A percentile compares a stretch with the other conserved stretches of the same genome.
phyloP scores from a whole-genome alignment of 2,888 invertebrate species.

The Stenchaetothrips biformis region DNA sequence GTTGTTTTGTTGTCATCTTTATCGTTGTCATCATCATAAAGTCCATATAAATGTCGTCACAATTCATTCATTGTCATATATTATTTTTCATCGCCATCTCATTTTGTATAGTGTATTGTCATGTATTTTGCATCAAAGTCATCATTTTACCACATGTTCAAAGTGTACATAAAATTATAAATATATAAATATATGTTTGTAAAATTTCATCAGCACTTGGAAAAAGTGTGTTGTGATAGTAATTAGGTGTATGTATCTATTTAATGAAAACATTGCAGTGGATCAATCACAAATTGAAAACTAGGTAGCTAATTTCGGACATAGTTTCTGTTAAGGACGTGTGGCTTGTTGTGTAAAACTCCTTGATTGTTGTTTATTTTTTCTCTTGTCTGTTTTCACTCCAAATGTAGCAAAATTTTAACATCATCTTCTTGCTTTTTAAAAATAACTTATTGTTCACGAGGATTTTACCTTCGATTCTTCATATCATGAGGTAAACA shows the following conservation, averaged over 20 bases:
- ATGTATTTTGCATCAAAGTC: slow-evolving; percentile 25
- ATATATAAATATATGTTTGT: slow-evolving; percentile 17
- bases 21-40: background rate
- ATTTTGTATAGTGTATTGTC: slow-evolving; percentile 4
- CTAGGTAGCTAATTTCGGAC: background rate
- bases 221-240: slow-evolving; percentile 38
- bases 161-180: slow-evolving; percentile 18
- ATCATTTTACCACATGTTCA: slow-evolving; percentile 16
- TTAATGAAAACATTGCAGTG: slow-evolving; percentile 16
- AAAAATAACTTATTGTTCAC: background rate
- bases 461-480: background rate
- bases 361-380: background rate
- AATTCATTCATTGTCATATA: slow-evolving; percentile 7
- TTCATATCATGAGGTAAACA: slow-evolving; percentile 1
- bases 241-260: slow-evolving; percentile 31
- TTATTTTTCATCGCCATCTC: background rate
- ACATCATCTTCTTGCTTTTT: background rate
- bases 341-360: background rate
- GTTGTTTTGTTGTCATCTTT: background rate
- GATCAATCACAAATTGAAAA: slow-evolving; percentile 14
- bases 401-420: background rate
- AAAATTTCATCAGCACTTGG: slow-evolving; percentile 29
- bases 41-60: background rate
- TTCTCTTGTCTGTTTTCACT: background rate
- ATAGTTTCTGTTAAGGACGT: background rate